Evolutionary conservation across 2,888 invertebrate genomes (phyloP), one percentile per base, ranked within the genome.

Genomic region (Metalampra italica): DNA sequence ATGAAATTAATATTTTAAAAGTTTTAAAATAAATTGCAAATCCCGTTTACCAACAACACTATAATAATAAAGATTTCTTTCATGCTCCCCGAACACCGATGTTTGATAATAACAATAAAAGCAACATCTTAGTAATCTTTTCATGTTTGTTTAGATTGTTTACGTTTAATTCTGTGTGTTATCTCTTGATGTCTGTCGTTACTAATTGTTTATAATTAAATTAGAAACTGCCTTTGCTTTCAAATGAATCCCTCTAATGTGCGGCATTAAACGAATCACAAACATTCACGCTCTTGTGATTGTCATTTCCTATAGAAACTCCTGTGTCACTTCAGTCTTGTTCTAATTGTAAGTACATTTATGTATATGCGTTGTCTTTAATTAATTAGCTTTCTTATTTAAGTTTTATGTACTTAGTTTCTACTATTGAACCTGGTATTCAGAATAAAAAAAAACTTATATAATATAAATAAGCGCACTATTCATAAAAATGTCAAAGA

Each of bases 221-320:
- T 55, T 50, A 56, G 50, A 53, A 48, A 52, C 49, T 58, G 55
- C 53, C 54, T 42, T n/a, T n/a, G n/a, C n/a, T 3, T n/a, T 29
- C 9, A 30, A 45, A 30, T 54, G 53, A 44, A 48, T 46, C 53
- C 54, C 47, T 34, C 45, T 55, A 57, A 59, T 57, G 53, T 56
- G 55, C 52, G 42, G 38, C 54, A 55, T 55, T 47, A 52, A 13
- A 47, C 14, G 49, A 37, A 45, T 41, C 37, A 45, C 53, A 44
- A 43, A 48, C 47, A 46, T 47, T 52, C 55, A 64, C 64, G 66
- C 66, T 68, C 61, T 64, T 66, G 53, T 59, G 55, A 50, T 41
- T 54, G 47, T 49, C 43, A 42, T 57, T 53, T 60, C 51, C 51
- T 60, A 50, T 49, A 56, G 59, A 59, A 59, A 60, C 49, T 48